Percentiles rank a stretch among this genome's conserved stretches.
phyloP scores from a whole-genome alignment of 2,888 invertebrate species.

The Sericinus montela region DNA sequence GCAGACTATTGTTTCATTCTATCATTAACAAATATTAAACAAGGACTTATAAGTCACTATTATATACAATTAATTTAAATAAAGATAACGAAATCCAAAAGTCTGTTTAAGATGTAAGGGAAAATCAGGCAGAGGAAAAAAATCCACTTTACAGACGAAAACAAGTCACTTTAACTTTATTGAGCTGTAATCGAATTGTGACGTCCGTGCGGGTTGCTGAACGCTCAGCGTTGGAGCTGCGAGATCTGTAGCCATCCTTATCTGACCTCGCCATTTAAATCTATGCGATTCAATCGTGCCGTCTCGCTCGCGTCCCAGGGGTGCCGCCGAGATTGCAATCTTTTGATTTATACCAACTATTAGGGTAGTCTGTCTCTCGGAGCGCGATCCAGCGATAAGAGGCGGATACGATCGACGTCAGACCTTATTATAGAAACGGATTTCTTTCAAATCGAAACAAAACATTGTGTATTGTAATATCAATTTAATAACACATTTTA shows the following conservation, averaged over 20 bases:
- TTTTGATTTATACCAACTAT: slow-evolving; percentile 80
- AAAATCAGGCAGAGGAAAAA: slow-evolving; percentile 69
- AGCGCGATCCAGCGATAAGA: slow-evolving; percentile 67
- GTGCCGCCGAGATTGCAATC: slow-evolving; percentile 78
- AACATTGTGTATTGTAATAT: no score
- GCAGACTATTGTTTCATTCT: no score
- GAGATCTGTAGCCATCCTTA: slow-evolving; percentile 74
- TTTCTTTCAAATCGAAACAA: slow-evolving; percentile 37
- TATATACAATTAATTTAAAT: no score
- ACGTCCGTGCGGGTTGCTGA: slow-evolving; percentile 67
- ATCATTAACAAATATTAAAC: no score
- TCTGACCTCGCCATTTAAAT: slow-evolving; percentile 77
- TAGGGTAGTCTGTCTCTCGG: slow-evolving; percentile 73
- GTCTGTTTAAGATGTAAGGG: slow-evolving; percentile 24
- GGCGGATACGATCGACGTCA: slow-evolving; percentile 65
- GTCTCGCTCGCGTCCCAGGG: slow-evolving; percentile 77
- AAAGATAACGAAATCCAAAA: no score
- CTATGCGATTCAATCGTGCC: slow-evolving; percentile 79
- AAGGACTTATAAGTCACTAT: no score
- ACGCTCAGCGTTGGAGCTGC: slow-evolving; percentile 52
- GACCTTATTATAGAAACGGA: slow-evolving; percentile 69
- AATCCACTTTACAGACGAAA: slow-evolving; percentile 78
- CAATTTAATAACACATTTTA: no score
- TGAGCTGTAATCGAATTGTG: slow-evolving; percentile 80
- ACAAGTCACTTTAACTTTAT: slow-evolving; percentile 80